These are phyloP conservation scores for Bombus polaris DNA, from an alignment of 1,140 invertebrate species.

Conservation along the genomic window DNA sequence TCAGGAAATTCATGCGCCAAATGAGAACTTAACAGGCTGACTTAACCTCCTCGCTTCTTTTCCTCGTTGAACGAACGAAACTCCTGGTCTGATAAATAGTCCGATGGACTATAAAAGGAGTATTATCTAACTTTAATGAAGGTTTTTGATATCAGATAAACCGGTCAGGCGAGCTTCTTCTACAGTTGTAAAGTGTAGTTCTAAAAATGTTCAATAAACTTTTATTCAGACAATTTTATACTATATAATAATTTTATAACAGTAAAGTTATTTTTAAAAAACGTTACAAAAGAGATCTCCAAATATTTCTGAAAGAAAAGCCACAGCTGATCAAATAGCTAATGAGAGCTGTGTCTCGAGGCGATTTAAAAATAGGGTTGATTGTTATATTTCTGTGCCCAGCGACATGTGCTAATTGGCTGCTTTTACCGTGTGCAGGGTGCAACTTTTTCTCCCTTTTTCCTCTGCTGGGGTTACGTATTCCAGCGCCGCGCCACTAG, in stretches of 20 bases:
- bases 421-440: neutral
- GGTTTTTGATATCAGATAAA: neutral
- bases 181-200: no score
- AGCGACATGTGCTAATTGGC: conserved; percentile 27
- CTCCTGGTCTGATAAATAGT: neutral
- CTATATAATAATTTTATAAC: no score
- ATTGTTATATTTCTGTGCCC: conserved; percentile 16
- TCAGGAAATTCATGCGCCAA: neutral
- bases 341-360: neutral
- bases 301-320: neutral
- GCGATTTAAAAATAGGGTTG: conserved; percentile 26
- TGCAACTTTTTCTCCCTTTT: conserved; percentile 13
- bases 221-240: no score
- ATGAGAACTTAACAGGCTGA: neutral
- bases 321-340: neutral
- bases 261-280: neutral
- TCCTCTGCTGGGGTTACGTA: neutral
- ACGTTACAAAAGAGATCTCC: neutral
- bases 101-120: no score
- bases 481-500: neutral
- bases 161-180: neutral
- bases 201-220: no score
- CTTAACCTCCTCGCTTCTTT: neutral
- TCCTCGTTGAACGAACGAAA: neutral
- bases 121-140: neutral